Percentiles rank a stretch among this genome's conserved stretches.
phyloP scores from a whole-genome alignment of 1,140 invertebrate species.

The Euura saliciscinereae region DNA sequence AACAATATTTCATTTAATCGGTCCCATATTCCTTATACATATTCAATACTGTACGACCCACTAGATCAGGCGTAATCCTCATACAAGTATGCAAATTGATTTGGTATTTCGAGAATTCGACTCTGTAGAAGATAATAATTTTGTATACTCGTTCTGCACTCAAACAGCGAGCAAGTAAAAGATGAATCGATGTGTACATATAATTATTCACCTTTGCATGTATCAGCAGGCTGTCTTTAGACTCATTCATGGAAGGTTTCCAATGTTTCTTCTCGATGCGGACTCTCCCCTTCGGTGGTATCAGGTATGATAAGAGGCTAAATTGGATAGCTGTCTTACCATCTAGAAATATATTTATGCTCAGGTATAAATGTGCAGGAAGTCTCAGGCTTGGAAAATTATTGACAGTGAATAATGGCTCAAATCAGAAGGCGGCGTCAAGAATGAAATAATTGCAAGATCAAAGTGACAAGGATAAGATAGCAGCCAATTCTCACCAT shows the following conservation, averaged over 20 bases:
- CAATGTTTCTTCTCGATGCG: constrained; percentile 8
- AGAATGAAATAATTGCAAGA: not conserved
- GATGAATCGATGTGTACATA: too few relatives aligned
- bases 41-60: too few relatives aligned
- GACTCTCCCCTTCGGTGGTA: constrained; percentile 5
- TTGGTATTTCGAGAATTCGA: too few relatives aligned
- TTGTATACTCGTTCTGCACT: too few relatives aligned
- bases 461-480: too few relatives aligned
- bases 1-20: not conserved
- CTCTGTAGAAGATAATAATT: too few relatives aligned
- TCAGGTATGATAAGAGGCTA: not conserved
- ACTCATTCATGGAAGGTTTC: constrained; percentile 18
- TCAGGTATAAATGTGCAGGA: not conserved
- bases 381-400: not conserved
- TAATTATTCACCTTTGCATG: constrained; percentile 14
- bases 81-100: too few relatives aligned
- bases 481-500: not conserved
- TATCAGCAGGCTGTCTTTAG: constrained; percentile 11
- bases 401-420: too few relatives aligned
- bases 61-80: too few relatives aligned
- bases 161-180: too few relatives aligned
- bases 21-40: too few relatives aligned
- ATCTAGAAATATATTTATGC: constrained; percentile 10
- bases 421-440: too few relatives aligned
- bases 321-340: not conserved